A percentile compares a stretch with the other conserved stretches of the same genome.
These are phyloP conservation scores for Xyrichtys novacula DNA, from an alignment of 2,797 vertebrate species.

Conservation along the genomic window DNA sequence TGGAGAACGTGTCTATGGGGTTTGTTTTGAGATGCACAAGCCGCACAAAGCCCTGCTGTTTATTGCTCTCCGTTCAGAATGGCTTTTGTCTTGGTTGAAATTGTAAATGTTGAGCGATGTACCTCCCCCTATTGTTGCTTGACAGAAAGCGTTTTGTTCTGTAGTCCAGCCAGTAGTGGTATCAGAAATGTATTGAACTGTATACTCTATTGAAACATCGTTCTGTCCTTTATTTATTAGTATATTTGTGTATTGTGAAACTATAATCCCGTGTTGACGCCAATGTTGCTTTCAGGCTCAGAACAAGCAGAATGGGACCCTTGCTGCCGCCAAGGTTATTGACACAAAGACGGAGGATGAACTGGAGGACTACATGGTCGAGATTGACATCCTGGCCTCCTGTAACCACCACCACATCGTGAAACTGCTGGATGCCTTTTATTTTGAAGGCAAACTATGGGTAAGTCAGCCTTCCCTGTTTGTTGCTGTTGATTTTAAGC, in stretches of 20 bases:
- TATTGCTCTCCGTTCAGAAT: constrained; percentile 8
- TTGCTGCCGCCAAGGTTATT: constrained; percentile 98
- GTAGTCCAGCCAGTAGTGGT: background rate
- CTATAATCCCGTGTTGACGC: background rate
- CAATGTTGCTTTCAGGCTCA: constrained; percentile 88
- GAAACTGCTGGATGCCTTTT: constrained; percentile 97
- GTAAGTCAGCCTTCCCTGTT: constrained; percentile 79
- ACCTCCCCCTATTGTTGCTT: background rate
- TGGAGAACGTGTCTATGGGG: constrained; percentile 20
- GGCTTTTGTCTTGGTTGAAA: constrained; percentile 30
- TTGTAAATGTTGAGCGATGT: constrained; percentile 28
- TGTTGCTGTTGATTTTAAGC: constrained; percentile 46
- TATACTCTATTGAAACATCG: background rate
- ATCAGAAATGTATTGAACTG: constrained; percentile 11
- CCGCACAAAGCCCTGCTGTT: constrained; percentile 10
- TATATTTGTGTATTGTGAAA: constrained; percentile 1
- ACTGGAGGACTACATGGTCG: constrained; percentile 99
- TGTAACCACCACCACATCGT: constrained; percentile 97
- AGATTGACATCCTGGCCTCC: constrained; percentile 98
- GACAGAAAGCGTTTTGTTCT: constrained; percentile 4
- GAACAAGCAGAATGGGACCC: constrained; percentile 94
- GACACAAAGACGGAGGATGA: constrained; percentile 99
- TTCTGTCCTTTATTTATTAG: background rate
- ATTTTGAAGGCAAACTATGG: constrained; percentile 98
- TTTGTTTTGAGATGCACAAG: constrained; percentile 12